Conservation (phyloP, 2,797 vertebrate species). For the Astyanax mexicanus region DNA sequence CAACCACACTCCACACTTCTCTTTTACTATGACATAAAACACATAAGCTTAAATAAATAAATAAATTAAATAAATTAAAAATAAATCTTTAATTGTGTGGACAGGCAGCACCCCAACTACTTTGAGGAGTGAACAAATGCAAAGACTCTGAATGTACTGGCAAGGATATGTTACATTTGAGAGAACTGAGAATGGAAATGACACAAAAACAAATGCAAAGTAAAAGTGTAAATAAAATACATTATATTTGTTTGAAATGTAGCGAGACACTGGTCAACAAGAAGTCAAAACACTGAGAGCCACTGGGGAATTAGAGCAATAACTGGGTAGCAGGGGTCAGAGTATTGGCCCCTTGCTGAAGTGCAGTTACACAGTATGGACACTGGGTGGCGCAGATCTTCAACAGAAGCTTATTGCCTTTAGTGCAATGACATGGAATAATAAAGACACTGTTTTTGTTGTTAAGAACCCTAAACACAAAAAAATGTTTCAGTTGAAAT, state of each 20-base stretch:
- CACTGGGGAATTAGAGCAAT: background rate
- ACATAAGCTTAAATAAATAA: too few relatives aligned
- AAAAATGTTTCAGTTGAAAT: too few relatives aligned
- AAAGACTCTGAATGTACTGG: background rate
- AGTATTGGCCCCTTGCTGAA: background rate
- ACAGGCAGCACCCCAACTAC: background rate
- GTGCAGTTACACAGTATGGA: constrained; percentile 31
- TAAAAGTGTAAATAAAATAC: too few relatives aligned
- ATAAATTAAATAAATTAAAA: too few relatives aligned
- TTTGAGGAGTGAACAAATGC: background rate
- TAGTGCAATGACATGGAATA: background rate
- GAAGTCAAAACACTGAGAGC: background rate
- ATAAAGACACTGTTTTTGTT: too few relatives aligned
- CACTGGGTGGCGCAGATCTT: constrained; percentile 41
- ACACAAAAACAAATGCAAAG: background rate
- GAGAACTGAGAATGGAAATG: background rate
- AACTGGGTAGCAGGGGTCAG: background rate
- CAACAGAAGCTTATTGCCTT: background rate
- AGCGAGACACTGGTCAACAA: background rate
- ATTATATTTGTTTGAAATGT: background rate
- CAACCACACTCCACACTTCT: too few relatives aligned
- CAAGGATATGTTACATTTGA: background rate
- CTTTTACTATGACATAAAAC: background rate
- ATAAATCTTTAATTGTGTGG: too few relatives aligned
- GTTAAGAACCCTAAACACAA: too few relatives aligned